Percentiles rank a stretch among this genome's conserved stretches.
Evolutionary conservation across 2,888 invertebrate genomes (phyloP).

Genomic region (Pyrrhosoma nymphula): DNA sequence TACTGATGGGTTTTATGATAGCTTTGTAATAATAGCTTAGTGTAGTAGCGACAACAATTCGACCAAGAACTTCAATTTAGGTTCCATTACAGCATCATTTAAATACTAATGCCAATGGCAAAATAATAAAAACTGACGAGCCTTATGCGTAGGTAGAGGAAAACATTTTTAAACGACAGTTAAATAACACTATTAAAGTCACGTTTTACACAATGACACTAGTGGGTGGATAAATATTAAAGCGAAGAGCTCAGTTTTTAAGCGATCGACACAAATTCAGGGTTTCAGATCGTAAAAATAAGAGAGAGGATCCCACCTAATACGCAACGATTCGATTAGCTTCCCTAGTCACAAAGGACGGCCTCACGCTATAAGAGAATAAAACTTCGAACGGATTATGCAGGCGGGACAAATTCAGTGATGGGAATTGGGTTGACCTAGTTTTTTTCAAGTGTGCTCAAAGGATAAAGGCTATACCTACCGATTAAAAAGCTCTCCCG

Average conservation of each 20-base stretch:
- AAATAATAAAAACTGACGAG: too few species aligned
- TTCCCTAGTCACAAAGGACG: not conserved
- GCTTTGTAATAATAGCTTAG: too few species aligned
- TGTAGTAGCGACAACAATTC: too few species aligned
- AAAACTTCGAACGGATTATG: not conserved
- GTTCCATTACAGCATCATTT: too few species aligned
- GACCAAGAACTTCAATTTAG: too few species aligned
- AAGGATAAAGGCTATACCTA: constrained; percentile 30
- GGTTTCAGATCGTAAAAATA: not conserved
- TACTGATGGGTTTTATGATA: too few species aligned
- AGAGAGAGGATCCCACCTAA: not conserved
- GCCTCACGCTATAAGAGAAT: not conserved
- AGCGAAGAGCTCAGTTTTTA: not conserved
- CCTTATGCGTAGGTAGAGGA: too few species aligned
- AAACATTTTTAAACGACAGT: too few species aligned
- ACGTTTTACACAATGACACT: not conserved
- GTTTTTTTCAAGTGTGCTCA: constrained; percentile 19
- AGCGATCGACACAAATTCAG: not conserved
- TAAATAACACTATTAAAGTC: not conserved
- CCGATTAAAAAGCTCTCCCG: constrained; percentile 3
- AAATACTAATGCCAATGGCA: too few species aligned
- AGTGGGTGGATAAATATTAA: not conserved
- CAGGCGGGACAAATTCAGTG: not conserved
- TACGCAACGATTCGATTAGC: not conserved
- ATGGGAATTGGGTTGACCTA: not conserved